A percentile compares a stretch with the other conserved stretches of the same genome.
These are phyloP conservation scores for Valencia hispanica DNA, from an alignment of 2,797 vertebrate genomes.

Conservation along the genomic window DNA sequence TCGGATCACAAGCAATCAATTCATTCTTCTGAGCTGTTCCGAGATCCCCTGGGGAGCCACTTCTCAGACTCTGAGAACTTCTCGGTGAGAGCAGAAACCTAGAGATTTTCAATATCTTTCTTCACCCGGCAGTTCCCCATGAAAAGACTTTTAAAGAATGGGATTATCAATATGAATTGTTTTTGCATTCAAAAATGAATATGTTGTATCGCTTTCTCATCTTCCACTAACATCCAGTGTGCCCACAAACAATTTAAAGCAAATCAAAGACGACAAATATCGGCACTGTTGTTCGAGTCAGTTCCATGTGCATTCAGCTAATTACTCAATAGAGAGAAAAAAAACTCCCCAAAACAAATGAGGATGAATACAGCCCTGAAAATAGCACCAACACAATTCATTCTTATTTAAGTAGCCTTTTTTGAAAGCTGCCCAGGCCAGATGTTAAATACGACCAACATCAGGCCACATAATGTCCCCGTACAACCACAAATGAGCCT, in stretches of 20 bases:
- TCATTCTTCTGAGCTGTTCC: neutral
- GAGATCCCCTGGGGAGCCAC: neutral
- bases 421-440: neutral
- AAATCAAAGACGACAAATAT: conserved; percentile 2
- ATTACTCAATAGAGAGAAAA: neutral
- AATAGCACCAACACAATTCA: neutral
- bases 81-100: neutral
- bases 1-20: conserved; percentile 8
- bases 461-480: too few relatives aligned
- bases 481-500: neutral
- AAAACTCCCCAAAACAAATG: neutral
- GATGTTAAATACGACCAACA: neutral
- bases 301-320: neutral
- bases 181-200: neutral
- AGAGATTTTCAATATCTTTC: conserved; percentile 1
- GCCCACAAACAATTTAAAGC: neutral
- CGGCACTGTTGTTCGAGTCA: neutral
- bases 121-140: neutral
- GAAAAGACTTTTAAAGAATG: neutral
- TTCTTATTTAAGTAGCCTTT: neutral
- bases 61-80: conserved; percentile 3
- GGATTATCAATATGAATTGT: neutral
- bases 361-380: neutral
- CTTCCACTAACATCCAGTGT: neutral
- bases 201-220: neutral